A percentile compares a stretch with the other conserved stretches of the same genome.
Evolutionary conservation across 2,888 invertebrate genomes (phyloP).

Genomic region (Gortyna flavago): DNA sequence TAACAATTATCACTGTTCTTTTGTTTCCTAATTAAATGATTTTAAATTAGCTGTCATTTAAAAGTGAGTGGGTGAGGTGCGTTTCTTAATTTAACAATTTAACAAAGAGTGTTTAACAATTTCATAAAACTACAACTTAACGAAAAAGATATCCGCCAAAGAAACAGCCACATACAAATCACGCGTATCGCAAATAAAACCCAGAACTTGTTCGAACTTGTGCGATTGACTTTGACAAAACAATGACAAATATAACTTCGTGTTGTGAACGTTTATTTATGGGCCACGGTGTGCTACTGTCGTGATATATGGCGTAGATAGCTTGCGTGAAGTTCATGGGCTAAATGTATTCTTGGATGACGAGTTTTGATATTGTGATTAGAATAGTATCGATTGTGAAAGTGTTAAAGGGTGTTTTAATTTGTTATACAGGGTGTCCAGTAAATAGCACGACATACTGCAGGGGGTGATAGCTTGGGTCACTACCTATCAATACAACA

Average conservation of each 20-base stretch:
- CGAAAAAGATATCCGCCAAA: neutral
- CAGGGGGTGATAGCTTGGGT: too few species aligned
- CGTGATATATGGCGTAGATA: slow-evolving; percentile 10
- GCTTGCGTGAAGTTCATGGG: slow-evolving; percentile 26
- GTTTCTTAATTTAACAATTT: neutral
- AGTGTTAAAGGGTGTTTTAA: neutral
- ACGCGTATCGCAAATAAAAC: slow-evolving; percentile 27
- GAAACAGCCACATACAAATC: neutral
- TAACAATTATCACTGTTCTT: neutral
- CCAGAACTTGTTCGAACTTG: slow-evolving; percentile 29
- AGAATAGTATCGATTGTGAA: neutral
- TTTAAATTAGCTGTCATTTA: neutral
- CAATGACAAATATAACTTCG: slow-evolving; percentile 44
- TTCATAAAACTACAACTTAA: neutral
- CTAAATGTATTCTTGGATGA: neutral
- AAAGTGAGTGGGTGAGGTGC: neutral
- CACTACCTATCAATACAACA: too few species aligned
- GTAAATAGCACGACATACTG: too few species aligned
- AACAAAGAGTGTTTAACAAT: neutral
- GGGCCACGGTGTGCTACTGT: neutral
- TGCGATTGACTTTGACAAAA: slow-evolving; percentile 53
- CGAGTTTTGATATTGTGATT: slow-evolving; percentile 2
- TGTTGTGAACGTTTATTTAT: slow-evolving; percentile 50
- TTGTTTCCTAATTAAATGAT: neutral
- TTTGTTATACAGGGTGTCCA: too few species aligned